Percentiles rank a stretch among this genome's conserved stretches.
phyloP scores from a whole-genome alignment of 2,888 invertebrate species.

The Cosmia pyralina region DNA sequence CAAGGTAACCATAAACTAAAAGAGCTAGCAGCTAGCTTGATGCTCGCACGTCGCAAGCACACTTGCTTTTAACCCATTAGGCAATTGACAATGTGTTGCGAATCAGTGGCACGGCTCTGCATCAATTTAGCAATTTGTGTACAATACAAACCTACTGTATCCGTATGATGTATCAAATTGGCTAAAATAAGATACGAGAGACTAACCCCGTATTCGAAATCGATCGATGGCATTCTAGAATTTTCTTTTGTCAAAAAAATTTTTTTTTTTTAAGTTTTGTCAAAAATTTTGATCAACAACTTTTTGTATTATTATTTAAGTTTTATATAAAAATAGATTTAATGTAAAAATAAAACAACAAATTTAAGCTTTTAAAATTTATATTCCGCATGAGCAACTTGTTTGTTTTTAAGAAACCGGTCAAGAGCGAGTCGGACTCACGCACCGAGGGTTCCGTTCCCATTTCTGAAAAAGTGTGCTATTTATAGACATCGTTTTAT shows the following conservation, averaged over 20 bases:
- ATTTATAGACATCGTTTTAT: too few relatives aligned
- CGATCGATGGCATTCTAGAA: neutral
- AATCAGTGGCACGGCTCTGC: constrained; percentile 51
- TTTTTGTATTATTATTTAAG: neutral
- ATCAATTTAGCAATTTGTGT: constrained; percentile 73
- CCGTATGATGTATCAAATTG: constrained; percentile 29
- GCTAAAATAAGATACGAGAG: constrained; percentile 26
- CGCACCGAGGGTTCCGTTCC: too few relatives aligned
- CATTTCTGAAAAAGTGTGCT: too few relatives aligned
- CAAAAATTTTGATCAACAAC: neutral
- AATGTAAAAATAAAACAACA: neutral
- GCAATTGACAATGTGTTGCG: constrained; percentile 65
- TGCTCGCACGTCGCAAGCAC: neutral
- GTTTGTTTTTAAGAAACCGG: neutral
- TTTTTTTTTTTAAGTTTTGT: too few relatives aligned
- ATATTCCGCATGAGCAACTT: too few relatives aligned
- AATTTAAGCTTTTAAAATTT: neutral
- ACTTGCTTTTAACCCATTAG: constrained; percentile 61
- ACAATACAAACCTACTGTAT: constrained; percentile 59
- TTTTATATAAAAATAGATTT: too few relatives aligned
- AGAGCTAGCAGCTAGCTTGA: neutral
- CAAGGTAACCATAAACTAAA: neutral
- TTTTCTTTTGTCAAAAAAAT: neutral
- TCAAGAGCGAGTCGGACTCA: too few relatives aligned
- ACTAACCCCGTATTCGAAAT: neutral